A percentile compares a stretch with the other conserved stretches of the same genome.
phyloP scores from a whole-genome alignment of 2,113 vertebrate species.

The Pseudorectes ferrugineus region DNA sequence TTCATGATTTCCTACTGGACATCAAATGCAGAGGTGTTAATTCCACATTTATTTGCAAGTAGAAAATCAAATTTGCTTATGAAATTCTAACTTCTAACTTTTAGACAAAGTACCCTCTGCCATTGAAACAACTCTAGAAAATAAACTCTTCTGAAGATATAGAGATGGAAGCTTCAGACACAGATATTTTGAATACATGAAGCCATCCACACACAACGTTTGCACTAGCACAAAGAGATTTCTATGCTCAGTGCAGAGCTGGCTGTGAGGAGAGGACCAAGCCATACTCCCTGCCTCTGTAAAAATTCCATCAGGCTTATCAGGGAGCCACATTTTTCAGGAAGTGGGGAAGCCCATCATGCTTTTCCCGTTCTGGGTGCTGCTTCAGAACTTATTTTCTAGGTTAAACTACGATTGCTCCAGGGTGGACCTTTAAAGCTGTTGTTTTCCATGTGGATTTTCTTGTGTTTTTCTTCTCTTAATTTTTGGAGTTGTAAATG shows the following conservation, averaged over 20 bases:
- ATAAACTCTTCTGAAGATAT: neutral
- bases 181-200: neutral
- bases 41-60: neutral
- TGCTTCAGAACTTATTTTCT: neutral
- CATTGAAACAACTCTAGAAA: neutral
- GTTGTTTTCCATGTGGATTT: neutral
- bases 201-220: neutral
- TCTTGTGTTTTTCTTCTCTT: neutral
- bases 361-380: neutral
- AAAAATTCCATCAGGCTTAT: neutral
- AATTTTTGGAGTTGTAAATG: neutral
- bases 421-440: neutral
- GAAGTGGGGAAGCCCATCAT: neutral
- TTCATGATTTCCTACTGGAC: neutral
- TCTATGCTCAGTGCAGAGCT: neutral
- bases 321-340: accelerated
- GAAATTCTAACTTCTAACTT: neutral
- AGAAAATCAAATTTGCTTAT: neutral
- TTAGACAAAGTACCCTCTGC: neutral
- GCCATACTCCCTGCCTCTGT: neutral
- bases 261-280: neutral
- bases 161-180: neutral
- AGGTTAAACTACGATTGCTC: neutral
- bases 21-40: neutral
- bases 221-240: neutral